Evolutionary conservation across 2,113 vertebrate genomes (phyloP), one percentile per base, ranked within the genome.

Genomic region (Tamias sibiricus): DNA sequence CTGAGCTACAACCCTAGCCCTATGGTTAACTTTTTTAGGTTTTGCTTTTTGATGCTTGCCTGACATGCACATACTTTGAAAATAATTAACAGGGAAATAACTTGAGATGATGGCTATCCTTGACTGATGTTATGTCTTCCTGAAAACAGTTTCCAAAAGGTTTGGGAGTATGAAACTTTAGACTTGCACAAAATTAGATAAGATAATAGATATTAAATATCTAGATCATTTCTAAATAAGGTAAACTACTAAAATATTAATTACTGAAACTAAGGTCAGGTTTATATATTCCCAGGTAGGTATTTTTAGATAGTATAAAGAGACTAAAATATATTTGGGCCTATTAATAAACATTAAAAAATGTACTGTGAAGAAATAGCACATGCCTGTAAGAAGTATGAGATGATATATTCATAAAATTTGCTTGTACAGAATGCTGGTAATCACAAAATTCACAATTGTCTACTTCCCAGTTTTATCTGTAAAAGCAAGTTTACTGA

Each of bases 191-290:
- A 59, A 83, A 52, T 35, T 69, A 42, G 83, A 71, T 49, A 35
- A 83, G 47, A n/a, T 71, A 84, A 62, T 84, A 77, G 22, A 72
- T 77, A 35, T 69, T 71, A 71, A 89, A 22, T 77, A 89, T 69
- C 26, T 88, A 59, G 17, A 87, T 72, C 66, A 83, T 42, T 95
- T 84, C 42, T 89, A 93, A 62, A 11, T 69, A 35, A 84, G 8
- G 84, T 35, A 75, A 93, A 89, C 77, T 89, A 83, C 24, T 57
- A 37, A 89, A 87, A 47, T 32, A 71, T 71, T 93, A 74, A 91
- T 87, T 81, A 77, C 35, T n/a, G n/a, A n/a, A n/a, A n/a, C 35
- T 88, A 84, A 71, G 30, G 79, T 59, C 68, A 57, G 6, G 24
- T 47, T 86, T 80, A 52, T 80, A 30, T 86, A 52, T 11, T 42